Conservation (phyloP, 2,113 vertebrate genomes). For the Ursus arctos region DNA sequence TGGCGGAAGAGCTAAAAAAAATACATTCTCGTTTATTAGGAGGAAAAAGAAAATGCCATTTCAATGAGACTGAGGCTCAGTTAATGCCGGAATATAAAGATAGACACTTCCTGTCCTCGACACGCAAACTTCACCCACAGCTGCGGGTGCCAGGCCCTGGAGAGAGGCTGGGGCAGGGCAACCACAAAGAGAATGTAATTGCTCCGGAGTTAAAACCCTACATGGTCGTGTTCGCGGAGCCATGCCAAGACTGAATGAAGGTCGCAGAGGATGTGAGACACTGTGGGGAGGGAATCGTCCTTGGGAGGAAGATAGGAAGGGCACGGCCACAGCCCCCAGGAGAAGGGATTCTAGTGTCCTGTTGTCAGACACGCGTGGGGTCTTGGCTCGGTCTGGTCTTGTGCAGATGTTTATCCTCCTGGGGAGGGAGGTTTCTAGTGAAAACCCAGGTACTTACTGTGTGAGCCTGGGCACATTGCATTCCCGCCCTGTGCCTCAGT, state of each 20-base stretch:
- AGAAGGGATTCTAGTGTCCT: not conserved
- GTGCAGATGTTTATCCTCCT: not conserved
- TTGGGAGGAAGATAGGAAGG: not conserved
- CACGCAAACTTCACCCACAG: not conserved
- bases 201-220: not conserved
- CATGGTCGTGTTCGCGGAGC: not conserved
- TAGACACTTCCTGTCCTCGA: slow-evolving; percentile 67
- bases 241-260: not conserved
- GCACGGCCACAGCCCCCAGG: not conserved
- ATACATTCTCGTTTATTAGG: slow-evolving; percentile 30
- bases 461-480: not conserved
- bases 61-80: slow-evolving; percentile 23
- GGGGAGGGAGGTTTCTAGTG: not conserved
- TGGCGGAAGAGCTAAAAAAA: slow-evolving; percentile 45
- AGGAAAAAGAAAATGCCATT: slow-evolving; percentile 57
- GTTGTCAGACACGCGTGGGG: fast-evolving
- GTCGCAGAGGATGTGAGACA: not conserved
- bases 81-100: slow-evolving; percentile 62
- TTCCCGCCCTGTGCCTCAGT: not conserved
- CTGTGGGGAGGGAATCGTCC: not conserved
- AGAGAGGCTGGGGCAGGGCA: not conserved
- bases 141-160: not conserved
- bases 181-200: slow-evolving; percentile 17
- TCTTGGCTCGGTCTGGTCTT: not conserved
- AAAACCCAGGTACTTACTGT: not conserved